Evolutionary conservation across 2,888 invertebrate species (phyloP).

Genomic region (Busseola fusca): DNA sequence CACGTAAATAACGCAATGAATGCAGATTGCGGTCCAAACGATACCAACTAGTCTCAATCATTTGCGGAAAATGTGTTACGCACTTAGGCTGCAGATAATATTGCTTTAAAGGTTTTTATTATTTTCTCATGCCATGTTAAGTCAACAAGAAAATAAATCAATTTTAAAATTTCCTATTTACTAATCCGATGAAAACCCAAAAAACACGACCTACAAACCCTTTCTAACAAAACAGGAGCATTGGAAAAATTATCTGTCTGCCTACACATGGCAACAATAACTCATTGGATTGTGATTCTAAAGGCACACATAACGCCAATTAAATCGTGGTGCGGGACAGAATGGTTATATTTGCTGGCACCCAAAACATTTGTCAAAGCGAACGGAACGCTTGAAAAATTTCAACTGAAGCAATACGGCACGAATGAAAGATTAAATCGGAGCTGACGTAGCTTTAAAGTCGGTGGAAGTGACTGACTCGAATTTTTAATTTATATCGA

Average conservation of each 20-base stretch:
- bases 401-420: constrained; percentile 77
- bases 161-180: neutral
- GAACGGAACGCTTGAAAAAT: constrained; percentile 79
- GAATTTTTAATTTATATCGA: neutral
- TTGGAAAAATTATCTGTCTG: constrained; percentile 33
- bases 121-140: neutral
- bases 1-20: too few relatives aligned
- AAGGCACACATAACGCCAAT: constrained; percentile 68
- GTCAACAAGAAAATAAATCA: neutral
- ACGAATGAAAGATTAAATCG: constrained; percentile 82
- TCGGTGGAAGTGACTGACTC: constrained; percentile 56
- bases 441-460: constrained; percentile 47
- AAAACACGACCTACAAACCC: constrained; percentile 1
- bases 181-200: neutral
- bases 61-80: too few relatives aligned
- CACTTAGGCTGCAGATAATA: constrained; percentile 4
- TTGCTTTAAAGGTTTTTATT: neutral
- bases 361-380: constrained; percentile 80
- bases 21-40: too few relatives aligned
- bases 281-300: constrained; percentile 61
- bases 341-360: constrained; percentile 58
- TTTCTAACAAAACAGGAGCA: constrained; percentile 24
- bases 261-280: constrained; percentile 45
- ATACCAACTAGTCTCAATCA: too few relatives aligned
- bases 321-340: constrained; percentile 67